Evolutionary conservation across 2,888 invertebrate species (phyloP), one percentile per base, ranked within the genome.

Genomic region (Onchidella celtica): DNA sequence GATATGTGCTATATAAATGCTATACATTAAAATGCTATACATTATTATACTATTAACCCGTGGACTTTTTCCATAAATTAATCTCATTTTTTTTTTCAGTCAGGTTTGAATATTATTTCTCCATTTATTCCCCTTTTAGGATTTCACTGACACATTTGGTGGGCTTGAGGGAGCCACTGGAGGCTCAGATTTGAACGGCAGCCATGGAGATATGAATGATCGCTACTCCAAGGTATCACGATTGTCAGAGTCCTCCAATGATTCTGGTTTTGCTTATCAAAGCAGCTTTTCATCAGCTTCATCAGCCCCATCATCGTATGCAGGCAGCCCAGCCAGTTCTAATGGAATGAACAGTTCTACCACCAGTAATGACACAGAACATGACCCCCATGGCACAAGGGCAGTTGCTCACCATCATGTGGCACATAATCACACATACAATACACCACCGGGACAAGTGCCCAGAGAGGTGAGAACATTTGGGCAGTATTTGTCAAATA

Each of bases 141-240:
- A 90, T 61, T 84, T 89, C 66, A 89, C 86, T 79, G 90, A 90
- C 78, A 88, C 89, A 2, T 91, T 85, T 82, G 92, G 91, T 85
- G 90, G 89, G n/a, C 84, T 91, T 32, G 91, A 91, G 86, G 92
- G 92, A 6, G 92, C 92, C 24, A 92, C 90, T 14, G 92, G 92
- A 36, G 91, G 82, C 68, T 75, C 82, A 29, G 85, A 82, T 21
- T 61, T 9, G 24, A 38, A 14, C 32, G 32, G 34, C 32, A 34
- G 27, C 57, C 61, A 63, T 59, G 61, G 70, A 29, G 75, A 55
- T 29, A 21, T 63, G 17, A 75, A 24, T 34, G 76, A 29, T 17
- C 24, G 24, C 0, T 69, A 57, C 75, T 61, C 69, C 3, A 81
- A 81, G 59, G 68, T 81, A 11, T 55, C 66, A 4, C 70, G 38